Conservation (phyloP, 35 echinoderm and acorn worm genomes). For the Ophioderma brevispina region DNA sequence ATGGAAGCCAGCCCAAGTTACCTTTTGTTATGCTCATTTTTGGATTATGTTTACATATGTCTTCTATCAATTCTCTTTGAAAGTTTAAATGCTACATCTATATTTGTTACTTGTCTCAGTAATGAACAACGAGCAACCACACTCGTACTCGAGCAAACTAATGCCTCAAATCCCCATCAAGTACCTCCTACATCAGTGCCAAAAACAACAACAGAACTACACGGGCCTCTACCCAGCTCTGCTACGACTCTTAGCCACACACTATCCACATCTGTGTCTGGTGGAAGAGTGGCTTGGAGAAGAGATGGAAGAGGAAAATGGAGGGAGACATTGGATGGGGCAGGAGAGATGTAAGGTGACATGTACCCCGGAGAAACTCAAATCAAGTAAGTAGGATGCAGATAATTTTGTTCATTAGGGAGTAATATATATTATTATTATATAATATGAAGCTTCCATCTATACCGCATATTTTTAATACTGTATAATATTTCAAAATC, state of each 20-base stretch:
- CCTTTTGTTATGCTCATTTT: no score
- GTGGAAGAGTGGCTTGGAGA: conserved; percentile 96
- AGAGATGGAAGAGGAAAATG: conserved; percentile 46
- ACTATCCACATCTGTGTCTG: conserved; percentile 96
- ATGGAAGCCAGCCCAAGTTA: no score
- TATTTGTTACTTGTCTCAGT: conserved; percentile 31
- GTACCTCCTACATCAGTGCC: conserved; percentile 81
- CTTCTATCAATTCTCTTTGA: no score
- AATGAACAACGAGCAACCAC: conserved; percentile 62
- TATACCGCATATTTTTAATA: no score
- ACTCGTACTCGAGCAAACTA: conserved; percentile 81
- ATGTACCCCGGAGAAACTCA: conserved; percentile 29
- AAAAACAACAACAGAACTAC: conserved; percentile 72
- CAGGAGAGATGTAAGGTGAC: neutral
- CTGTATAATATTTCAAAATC: no score
- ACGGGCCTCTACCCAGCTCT: conserved; percentile 80
- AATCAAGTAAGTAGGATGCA: conserved; percentile 14
- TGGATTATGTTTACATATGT: no score
- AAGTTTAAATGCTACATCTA: no score
- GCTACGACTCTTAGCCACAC: conserved; percentile 81
- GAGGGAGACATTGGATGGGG: conserved; percentile 10
- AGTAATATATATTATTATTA: no score
- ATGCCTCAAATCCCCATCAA: conserved; percentile 92
- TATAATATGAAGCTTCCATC: no score
- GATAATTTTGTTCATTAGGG: no score